Conservation (phyloP, 1,140 invertebrate genomes). For the Ylistrum balloti region DNA sequence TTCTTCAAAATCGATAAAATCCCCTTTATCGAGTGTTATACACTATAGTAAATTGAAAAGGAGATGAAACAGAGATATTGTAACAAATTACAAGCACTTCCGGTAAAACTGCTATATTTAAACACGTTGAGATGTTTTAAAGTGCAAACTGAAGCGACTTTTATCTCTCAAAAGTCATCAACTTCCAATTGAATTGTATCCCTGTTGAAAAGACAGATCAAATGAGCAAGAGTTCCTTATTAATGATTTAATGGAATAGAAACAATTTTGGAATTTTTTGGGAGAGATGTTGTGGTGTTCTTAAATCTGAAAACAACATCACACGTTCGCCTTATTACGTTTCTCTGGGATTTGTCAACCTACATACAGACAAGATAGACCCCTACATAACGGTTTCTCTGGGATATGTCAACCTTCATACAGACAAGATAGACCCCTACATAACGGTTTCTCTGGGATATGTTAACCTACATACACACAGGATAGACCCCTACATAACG, state of each 20-base stretch:
- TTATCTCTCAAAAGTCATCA: too few relatives aligned
- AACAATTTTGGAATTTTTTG: neutral
- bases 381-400: too few relatives aligned
- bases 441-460: too few relatives aligned
- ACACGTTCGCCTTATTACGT: too few relatives aligned
- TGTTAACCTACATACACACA: too few relatives aligned
- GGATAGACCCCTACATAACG: too few relatives aligned
- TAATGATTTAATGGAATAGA: neutral
- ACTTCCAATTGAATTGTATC: neutral
- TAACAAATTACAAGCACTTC: neutral
- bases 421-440: too few relatives aligned
- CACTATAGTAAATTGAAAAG: neutral
- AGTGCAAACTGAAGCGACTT: neutral
- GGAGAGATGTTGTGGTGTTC: neutral
- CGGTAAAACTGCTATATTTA: too few relatives aligned
- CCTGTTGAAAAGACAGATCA: neutral
- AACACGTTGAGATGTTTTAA: neutral
- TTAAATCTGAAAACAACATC: neutral
- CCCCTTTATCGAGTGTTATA: neutral
- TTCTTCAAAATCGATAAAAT: neutral
- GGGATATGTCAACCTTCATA: too few relatives aligned
- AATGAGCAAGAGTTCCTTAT: neutral
- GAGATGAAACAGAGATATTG: neutral
- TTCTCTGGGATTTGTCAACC: too few relatives aligned
- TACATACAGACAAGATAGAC: too few relatives aligned